Conservation (phyloP, 2,888 invertebrate genomes). For the Piscicola geometra region DNA sequence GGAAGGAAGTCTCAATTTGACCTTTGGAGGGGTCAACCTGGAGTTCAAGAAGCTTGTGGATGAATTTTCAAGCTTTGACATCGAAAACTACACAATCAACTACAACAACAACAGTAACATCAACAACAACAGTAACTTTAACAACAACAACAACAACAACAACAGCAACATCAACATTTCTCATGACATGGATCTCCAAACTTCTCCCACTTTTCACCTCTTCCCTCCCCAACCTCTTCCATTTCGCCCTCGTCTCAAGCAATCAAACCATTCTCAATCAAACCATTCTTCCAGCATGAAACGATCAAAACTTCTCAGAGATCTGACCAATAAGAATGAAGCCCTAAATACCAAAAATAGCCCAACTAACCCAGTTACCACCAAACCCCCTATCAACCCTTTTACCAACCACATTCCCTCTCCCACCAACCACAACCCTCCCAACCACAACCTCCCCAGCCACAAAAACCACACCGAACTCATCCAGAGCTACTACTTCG, state of each 20-base stretch:
- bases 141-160: neutral
- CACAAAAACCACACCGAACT: neutral
- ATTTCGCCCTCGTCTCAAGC: no score
- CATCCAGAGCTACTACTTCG: neutral
- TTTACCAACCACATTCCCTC: no score
- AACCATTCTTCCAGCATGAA: no score
- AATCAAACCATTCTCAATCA: no score
- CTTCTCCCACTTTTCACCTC: no score
- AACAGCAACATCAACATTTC: neutral
- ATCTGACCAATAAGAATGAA: neutral
- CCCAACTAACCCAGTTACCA: neutral
- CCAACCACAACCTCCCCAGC: no score
- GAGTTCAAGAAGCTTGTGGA: neutral
- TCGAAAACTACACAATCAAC: neutral
- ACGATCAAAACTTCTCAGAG: no score
- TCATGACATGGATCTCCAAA: no score
- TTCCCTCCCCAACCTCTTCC: no score
- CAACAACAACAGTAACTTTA: neutral
- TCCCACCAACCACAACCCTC: neutral
- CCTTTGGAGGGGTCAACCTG: neutral
- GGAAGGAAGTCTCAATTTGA: neutral
- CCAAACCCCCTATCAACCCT: neutral
- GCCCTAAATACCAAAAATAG: neutral
- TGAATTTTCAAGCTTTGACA: neutral
- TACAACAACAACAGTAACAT: neutral